Conservation (phyloP, 2,797 vertebrate genomes). For the Dromococcyx pavoninus region DNA sequence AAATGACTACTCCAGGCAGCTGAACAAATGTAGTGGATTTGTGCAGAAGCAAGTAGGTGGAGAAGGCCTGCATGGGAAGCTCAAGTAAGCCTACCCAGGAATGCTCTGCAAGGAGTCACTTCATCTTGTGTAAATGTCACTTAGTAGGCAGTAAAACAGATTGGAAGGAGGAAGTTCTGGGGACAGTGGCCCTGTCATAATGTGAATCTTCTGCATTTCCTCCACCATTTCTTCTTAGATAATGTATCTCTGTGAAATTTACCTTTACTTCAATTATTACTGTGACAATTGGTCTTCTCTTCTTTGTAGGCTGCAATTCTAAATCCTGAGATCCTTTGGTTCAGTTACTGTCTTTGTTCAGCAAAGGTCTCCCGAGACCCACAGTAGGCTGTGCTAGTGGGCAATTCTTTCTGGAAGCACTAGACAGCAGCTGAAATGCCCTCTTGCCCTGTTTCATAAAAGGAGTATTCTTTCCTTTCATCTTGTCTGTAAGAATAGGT, state of each 20-base stretch:
- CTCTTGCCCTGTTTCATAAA: not conserved
- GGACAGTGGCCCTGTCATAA: not conserved
- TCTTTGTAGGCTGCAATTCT: not conserved
- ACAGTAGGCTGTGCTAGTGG: not conserved
- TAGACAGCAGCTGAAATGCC: not conserved
- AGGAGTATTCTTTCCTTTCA: not conserved
- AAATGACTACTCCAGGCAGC: not conserved
- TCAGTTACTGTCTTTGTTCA: not conserved
- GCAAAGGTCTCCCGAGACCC: not conserved
- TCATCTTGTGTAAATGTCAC: not conserved
- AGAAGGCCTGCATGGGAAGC: not conserved
- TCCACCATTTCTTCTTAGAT: not conserved
- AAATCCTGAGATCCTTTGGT: not conserved
- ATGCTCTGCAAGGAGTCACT: not conserved
- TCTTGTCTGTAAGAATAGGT: not conserved
- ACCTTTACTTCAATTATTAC: not conserved
- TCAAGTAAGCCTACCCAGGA: not conserved
- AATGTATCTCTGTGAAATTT: not conserved
- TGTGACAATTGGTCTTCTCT: not conserved
- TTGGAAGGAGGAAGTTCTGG: not conserved
- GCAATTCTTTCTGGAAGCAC: not conserved
- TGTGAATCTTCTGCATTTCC: not conserved
- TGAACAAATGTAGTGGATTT: not conserved
- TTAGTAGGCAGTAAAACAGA: not conserved
- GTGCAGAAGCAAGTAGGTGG: not conserved